A percentile compares a stretch with the other conserved stretches of the same genome.
Evolutionary conservation across 2,888 invertebrate genomes (phyloP).

Genomic region (Hofmannophila pseudospretella): DNA sequence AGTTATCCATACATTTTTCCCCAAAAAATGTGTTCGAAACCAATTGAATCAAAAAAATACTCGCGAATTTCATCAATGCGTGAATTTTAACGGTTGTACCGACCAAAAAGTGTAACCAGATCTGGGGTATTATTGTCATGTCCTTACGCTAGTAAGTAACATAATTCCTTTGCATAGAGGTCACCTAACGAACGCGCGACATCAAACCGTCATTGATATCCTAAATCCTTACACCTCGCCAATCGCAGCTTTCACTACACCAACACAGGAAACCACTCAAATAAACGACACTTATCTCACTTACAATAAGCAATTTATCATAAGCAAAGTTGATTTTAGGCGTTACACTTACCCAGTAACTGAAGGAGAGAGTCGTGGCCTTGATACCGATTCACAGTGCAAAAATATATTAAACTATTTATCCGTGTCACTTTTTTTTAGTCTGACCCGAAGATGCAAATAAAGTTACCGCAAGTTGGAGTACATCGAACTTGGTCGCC

Average conservation of each 20-base stretch:
- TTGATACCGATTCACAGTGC: conserved; percentile 70
- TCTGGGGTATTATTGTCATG: no score
- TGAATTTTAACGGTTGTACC: no score
- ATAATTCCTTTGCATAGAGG: no score
- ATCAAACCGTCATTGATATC: conserved; percentile 38
- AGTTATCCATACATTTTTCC: no score
- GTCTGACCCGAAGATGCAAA: conserved; percentile 68
- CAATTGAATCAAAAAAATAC: no score
- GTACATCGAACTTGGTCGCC: conserved; percentile 74
- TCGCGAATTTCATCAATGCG: no score
- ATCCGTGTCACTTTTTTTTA: conserved; percentile 67
- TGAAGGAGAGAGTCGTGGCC: conserved; percentile 63
- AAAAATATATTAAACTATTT: conserved; percentile 39
- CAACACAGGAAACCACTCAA: conserved; percentile 71
- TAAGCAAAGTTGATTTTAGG: conserved; percentile 60
- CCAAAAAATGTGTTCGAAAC: no score
- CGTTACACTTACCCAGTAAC: conserved; percentile 76
- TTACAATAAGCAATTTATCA: conserved; percentile 74
- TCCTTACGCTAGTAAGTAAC: no score
- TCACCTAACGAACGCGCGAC: conserved; percentile 8
- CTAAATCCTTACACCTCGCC: conserved; percentile 45
- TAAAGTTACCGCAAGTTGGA: conserved; percentile 69
- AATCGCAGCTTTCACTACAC: conserved; percentile 59
- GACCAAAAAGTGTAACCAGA: no score
- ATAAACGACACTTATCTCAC: conserved; percentile 64